Conservation (phyloP, 2,797 vertebrate genomes). For the Manis pentadactyla region DNA sequence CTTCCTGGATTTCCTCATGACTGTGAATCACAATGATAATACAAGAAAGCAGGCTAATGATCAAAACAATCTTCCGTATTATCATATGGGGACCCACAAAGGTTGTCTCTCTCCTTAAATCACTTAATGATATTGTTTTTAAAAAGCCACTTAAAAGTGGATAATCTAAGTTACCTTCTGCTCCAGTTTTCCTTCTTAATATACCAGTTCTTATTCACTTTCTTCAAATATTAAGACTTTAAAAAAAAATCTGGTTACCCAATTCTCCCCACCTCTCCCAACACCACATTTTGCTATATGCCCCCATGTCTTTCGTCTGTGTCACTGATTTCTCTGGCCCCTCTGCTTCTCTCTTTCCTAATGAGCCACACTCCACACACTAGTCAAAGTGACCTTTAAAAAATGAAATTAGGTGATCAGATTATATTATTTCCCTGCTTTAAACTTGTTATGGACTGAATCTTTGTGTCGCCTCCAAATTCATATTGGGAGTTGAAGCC, state of each 20-base stretch:
- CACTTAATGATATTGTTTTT: constrained; percentile 7
- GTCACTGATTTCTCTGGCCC: background rate
- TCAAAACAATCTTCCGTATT: background rate
- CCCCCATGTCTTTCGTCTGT: background rate
- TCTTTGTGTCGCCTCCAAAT: background rate
- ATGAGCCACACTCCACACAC: background rate
- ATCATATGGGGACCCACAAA: background rate
- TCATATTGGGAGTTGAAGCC: background rate
- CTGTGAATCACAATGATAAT: constrained; percentile 50
- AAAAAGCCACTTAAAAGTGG: background rate
- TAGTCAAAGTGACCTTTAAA: background rate
- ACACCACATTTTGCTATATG: background rate
- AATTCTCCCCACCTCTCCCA: background rate
- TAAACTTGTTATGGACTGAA: background rate
- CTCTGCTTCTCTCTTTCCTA: background rate
- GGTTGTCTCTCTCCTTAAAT: background rate
- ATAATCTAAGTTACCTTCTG: background rate
- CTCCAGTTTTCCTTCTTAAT: background rate
- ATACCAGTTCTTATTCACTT: background rate
- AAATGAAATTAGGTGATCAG: background rate
- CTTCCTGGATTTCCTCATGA: constrained; percentile 41
- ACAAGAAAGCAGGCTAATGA: constrained; percentile 32
- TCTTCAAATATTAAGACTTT: background rate
- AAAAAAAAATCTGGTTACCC: background rate
- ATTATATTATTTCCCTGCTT: constrained; percentile 15